Conservation (phyloP, 2,888 invertebrate genomes). For the Drosophila nr. perissopoda region DNA sequence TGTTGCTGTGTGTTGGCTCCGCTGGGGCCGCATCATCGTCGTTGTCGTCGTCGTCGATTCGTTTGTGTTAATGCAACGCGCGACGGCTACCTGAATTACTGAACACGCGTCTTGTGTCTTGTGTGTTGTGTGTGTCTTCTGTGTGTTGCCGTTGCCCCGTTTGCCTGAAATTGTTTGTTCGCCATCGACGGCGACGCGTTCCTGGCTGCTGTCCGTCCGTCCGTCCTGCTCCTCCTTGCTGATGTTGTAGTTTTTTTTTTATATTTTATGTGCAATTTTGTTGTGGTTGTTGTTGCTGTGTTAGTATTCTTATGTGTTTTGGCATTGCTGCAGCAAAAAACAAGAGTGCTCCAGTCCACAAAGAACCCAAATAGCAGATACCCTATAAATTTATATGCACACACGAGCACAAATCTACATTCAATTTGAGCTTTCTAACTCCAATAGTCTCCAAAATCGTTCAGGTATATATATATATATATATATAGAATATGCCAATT, state of each 20-base stretch:
- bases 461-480: neutral
- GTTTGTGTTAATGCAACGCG: slow-evolving; percentile 84
- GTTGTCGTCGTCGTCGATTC: slow-evolving; percentile 58
- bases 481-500: neutral
- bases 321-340: slow-evolving; percentile 51
- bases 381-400: neutral
- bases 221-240: slow-evolving; percentile 27
- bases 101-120: slow-evolving; percentile 84
- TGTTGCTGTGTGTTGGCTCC: slow-evolving; percentile 51
- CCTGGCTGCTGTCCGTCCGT: slow-evolving; percentile 29
- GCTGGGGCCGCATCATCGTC: slow-evolving; percentile 49
- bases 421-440: neutral
- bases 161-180: slow-evolving; percentile 79
- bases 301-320: slow-evolving; percentile 75
- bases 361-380: neutral
- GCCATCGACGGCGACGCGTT: slow-evolving; percentile 73
- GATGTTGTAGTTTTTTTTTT: slow-evolving; percentile 42
- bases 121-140: slow-evolving; percentile 73
- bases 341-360: neutral
- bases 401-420: neutral
- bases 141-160: slow-evolving; percentile 34
- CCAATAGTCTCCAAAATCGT: neutral
- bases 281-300: slow-evolving; percentile 39
- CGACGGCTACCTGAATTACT: slow-evolving; percentile 84
- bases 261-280: slow-evolving; percentile 67